Base-by-base conservation (phyloP, 2,888 invertebrate species). In the Drosophila colorata region DNA sequence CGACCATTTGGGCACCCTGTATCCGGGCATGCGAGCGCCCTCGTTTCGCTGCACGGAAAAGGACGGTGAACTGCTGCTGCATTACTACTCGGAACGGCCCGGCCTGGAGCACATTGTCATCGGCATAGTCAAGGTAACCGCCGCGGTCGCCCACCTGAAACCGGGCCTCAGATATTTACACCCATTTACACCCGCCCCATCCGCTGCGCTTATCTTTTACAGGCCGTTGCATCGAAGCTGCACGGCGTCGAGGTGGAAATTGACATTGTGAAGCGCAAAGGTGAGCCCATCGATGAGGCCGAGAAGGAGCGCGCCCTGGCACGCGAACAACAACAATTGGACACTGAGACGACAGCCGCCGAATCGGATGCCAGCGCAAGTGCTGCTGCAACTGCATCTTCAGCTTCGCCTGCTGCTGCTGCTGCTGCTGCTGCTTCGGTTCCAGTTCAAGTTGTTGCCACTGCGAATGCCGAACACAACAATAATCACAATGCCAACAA, bases 11-110 rank as follows among this genome's bases (percentile, higher is more conserved):
- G 97, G 97, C 61, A 98, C 98, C 4, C 93, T 98, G 70, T 98
- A 98, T 92, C 98, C 98, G 0, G 98, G 98, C 18, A 98, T 98
- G 98, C 94, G 96, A 81, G 97, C 98, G 0, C 99, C 99, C 0
- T 98, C 98, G 0, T 99, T 99, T 93, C 95, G 99, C 16, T 99
- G 98, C 92, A 98, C 98, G 0, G 98, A 98, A 89, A 96, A 97
- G 92, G 97, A 98, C 92, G 98, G 98, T 0, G 97, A 96, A 0
- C 93, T 98, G 33, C 94, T 98, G 38, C 94, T 99, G 18, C 99
- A 99, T 92, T 99, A 99, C 93, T 99, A 99, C 92, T 98, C 98
- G 0, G 98, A 98, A 83, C 95, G 98, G 74, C 97, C 97, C 4
- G 98, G 98, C 4, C 93, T 99, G 80, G 98, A 99, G 91, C 96